Conservation (phyloP, 2,888 invertebrate genomes). For the Crepidodera aurea region DNA sequence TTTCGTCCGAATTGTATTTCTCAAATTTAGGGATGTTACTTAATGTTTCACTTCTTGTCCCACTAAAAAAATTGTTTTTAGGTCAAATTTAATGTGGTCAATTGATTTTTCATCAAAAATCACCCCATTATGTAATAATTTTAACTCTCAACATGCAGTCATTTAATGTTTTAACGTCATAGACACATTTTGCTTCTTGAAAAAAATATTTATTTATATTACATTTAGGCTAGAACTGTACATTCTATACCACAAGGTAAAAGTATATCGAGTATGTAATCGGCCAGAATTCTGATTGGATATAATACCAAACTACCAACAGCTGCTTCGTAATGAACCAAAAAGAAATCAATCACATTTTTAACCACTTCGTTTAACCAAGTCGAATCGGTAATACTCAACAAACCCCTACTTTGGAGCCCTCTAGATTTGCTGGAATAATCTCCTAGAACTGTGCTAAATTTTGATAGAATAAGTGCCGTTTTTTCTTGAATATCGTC, state of each 20-base stretch:
- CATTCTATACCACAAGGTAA: conserved; percentile 21
- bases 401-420: not conserved
- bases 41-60: too few relatives aligned
- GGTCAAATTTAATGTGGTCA: too few relatives aligned
- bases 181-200: too few relatives aligned
- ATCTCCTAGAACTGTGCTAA: not conserved
- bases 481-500: not conserved
- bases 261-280: not conserved
- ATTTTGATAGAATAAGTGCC: not conserved
- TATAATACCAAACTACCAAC: not conserved
- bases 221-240: not conserved
- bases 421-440: not conserved
- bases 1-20: too few relatives aligned
- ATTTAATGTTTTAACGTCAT: too few relatives aligned
- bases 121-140: too few relatives aligned
- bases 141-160: too few relatives aligned
- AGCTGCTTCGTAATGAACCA: not conserved
- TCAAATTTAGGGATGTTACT: too few relatives aligned
- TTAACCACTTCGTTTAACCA: not conserved
- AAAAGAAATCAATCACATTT: conserved; percentile 4
- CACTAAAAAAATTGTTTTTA: too few relatives aligned
- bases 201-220: too few relatives aligned
- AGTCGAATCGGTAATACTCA: not conserved
- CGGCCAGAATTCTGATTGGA: not conserved
- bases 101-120: too few relatives aligned